A percentile compares a stretch with the other conserved stretches of the same genome.
phyloP scores from a whole-genome alignment of 2,113 vertebrate species.

The Todiramphus saurophagus region DNA sequence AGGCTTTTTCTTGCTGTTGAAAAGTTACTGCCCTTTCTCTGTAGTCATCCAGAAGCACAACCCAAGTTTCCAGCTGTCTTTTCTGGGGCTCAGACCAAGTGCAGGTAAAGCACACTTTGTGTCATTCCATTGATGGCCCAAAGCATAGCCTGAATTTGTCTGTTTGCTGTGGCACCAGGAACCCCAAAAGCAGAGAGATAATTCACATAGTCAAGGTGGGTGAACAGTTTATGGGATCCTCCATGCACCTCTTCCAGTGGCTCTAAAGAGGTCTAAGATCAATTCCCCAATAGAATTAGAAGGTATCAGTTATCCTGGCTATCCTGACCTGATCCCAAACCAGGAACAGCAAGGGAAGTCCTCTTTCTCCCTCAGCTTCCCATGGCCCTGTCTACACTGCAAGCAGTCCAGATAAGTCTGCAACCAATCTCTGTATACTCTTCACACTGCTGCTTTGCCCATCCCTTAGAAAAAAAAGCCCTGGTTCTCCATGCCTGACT shows the following conservation, averaged over 20 bases:
- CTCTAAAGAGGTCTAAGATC: not conserved
- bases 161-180: not conserved
- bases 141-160: not conserved
- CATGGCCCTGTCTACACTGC: not conserved
- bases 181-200: not conserved
- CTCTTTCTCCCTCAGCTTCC: not conserved
- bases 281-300: not conserved
- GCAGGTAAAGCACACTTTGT: not conserved
- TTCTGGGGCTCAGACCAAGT: not conserved
- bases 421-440: not conserved
- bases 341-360: not conserved
- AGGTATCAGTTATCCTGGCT: not conserved
- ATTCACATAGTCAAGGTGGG: not conserved
- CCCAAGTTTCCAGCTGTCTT: not conserved
- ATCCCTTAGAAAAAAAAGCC: not conserved
- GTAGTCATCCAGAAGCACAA: not conserved
- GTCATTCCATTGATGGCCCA: not conserved
- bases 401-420: not conserved
- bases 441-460: not conserved
- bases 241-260: not conserved
- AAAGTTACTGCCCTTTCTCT: not conserved
- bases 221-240: not conserved
- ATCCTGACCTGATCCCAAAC: not conserved
- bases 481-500: fast-evolving
- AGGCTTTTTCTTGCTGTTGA: not conserved